Base-by-base conservation (phyloP, 2,888 invertebrate species). In the Ormyrus thymus region DNA sequence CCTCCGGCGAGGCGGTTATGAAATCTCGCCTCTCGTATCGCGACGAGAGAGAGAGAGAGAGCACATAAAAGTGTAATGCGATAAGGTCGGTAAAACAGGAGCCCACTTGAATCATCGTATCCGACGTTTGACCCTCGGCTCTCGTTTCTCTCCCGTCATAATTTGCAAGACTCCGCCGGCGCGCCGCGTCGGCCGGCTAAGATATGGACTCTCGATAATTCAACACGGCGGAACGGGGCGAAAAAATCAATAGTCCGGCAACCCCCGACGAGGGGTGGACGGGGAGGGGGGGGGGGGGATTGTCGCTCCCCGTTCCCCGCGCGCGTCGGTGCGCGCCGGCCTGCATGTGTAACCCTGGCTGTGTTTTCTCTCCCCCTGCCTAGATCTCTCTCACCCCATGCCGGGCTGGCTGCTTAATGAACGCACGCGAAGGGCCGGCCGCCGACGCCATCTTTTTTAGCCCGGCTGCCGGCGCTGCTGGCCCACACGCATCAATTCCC, bases 211-310 rank as follows among this genome's bases (percentile, higher is more conserved):
- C 86, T 86, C 87, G 86, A 87, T 87, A 87, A 87, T 87, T 87
- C 86, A 85, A 84, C 86, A 84, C 86, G 84, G 85, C 83, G 84
- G 85, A 29, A 83, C 51, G 56, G 85, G 84, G 84, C 83, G 85
- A 86, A 87, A 87, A 86, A 87, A 87, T 87, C 87, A 87, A 87
- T 87, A 87, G 86, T 85, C 86, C 84, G 85, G 85, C 85, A 29
- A 85, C 86, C 84, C 85, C 76, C 29, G 29, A 29, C 29, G 29
- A 29, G 29, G 29, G 29, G 3, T 4, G 29, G 29, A 4, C 29
- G 29, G 29, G 29, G 29, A 1, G 29, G 29, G 2, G 2, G 29
- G 29, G 29, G 29, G 29, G 29, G 29, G 4, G 2, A 29, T 29
- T 29, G 29, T 29, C 29, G 29, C 29, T 29, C 29, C 3, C 29